Evolutionary conservation across 2,113 vertebrate genomes (phyloP), one percentile per base, ranked within the genome.

Genomic region (Tretioscincus oriximinensis): DNA sequence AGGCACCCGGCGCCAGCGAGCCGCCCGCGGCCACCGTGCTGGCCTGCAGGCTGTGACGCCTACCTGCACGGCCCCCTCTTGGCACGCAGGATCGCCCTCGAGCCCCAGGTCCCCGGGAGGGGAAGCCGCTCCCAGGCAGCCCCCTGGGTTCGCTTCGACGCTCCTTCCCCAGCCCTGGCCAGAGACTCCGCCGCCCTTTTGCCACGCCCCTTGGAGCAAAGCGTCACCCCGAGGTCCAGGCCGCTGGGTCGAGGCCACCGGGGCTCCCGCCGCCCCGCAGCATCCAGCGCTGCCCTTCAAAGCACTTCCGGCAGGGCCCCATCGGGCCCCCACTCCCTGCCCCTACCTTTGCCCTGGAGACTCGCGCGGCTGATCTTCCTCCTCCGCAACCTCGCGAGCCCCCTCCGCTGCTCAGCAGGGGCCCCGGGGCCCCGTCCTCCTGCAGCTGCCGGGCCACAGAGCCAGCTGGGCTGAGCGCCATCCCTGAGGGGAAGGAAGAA

Each of bases 321-420:
- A n/a, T n/a, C 16, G 14, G 54, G 54, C 54, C 11, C 2, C 22
- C 49, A 5, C 65, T 10, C 7, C 51, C 51, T 35, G 22, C 6
- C 9, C 87, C 86, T 67, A 90, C 91, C 91, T 77, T 65, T 92
- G 47, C 87, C 89, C 21, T 60, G 90, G 78, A 90, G 86, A 7
- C 4, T 54, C 1, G 77, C 11, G 0, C 0, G 82, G 77, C 87
- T 90, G 90, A 91, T 81, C 87, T 78, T 74, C n/a, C 73, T 91
- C n/a, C 73, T 90, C 81, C 84, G 84, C 28, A 80, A 22, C 35
- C 80, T 12, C 0, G 2, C 51, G 1, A 1, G 1, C 2, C 24
- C 3, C 66, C 26, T 41, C 18, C 8, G 41, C 49, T 22, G 61
- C 82, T 58, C 78, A 85, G 0, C 0, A 18, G 9, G 21, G 1